Percentiles rank a stretch among this genome's conserved stretches.
These are phyloP conservation scores for Antitype chi DNA, from an alignment of 2,888 invertebrate genomes.

Conservation along the genomic window DNA sequence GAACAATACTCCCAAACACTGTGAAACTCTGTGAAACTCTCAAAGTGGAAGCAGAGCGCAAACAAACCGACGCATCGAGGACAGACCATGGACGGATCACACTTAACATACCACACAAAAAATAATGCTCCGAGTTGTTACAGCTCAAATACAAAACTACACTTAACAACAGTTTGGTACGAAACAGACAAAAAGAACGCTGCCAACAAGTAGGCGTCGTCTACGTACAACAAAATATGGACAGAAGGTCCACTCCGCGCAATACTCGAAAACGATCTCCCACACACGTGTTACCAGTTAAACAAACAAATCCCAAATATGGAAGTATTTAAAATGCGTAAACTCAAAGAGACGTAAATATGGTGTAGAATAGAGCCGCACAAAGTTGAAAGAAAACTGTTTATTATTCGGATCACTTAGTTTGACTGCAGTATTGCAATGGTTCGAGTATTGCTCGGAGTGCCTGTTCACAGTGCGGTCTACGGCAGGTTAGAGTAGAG, in stretches of 20 bases:
- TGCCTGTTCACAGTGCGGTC: neutral
- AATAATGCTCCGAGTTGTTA: constrained; percentile 43
- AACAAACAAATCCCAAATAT: neutral
- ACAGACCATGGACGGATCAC: constrained; percentile 83
- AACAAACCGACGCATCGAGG: constrained; percentile 61
- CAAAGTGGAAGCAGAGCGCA: constrained; percentile 33
- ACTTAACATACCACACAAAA: constrained; percentile 69
- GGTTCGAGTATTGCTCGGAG: constrained; percentile 11
- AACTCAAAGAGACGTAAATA: neutral
- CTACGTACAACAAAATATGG: neutral
- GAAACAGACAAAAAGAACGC: constrained; percentile 4
- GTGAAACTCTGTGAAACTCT: constrained; percentile 26
- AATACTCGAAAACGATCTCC: neutral
- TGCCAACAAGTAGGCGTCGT: neutral
- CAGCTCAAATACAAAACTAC: constrained; percentile 48
- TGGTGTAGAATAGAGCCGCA: no score
- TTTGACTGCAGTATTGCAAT: neutral
- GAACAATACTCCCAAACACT: constrained; percentile 7
- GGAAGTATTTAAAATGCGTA: neutral
- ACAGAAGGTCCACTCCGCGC: constrained; percentile 1
- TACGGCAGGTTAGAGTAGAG: constrained; percentile 76
- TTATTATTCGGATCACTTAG: neutral
- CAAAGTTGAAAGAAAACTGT: neutral
- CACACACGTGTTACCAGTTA: no score
- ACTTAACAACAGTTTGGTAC: constrained; percentile 34